A percentile compares a stretch with the other conserved stretches of the same genome.
Conservation (phyloP, 1,140 invertebrate genomes). For the Theocolax elegans region DNA sequence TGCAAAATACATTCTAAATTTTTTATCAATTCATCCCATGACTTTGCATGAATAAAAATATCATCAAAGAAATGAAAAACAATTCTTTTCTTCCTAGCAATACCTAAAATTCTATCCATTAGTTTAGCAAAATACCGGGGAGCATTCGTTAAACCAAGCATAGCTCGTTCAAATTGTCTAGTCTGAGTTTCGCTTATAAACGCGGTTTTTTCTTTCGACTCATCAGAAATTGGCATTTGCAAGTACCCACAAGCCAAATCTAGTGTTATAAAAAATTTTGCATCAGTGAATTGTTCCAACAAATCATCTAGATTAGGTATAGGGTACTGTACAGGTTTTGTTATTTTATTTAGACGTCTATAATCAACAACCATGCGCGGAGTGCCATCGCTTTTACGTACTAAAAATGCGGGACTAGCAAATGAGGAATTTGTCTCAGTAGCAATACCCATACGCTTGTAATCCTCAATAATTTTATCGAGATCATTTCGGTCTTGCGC, state of each 20-base stretch:
- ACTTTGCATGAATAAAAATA: constrained; percentile 45
- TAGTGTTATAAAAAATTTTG: background rate
- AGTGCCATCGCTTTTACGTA: constrained; percentile 49
- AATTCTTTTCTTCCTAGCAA: constrained; percentile 11
- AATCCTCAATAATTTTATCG: background rate
- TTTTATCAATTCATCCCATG: constrained; percentile 44
- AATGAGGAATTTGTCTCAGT: constrained; percentile 42
- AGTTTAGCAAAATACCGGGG: constrained; percentile 31
- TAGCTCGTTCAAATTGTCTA: constrained; percentile 33
- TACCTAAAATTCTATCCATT: too few relatives aligned
- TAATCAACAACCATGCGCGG: constrained; percentile 56
- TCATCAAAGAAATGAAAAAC: constrained; percentile 46
- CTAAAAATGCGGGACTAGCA: constrained; percentile 47
- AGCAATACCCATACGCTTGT: constrained; percentile 5
- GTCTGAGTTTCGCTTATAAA: constrained; percentile 38
- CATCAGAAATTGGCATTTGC: background rate
- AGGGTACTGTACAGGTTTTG: constrained; percentile 38
- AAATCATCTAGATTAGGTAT: constrained; percentile 40
- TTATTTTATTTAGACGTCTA: constrained; percentile 59
- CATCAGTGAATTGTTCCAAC: constrained; percentile 1
- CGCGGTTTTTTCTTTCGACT: background rate
- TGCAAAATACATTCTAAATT: constrained; percentile 46
- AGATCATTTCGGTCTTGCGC: background rate
- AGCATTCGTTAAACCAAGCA: constrained; percentile 39
- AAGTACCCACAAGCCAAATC: background rate